Evolutionary conservation across 2,113 vertebrate species (phyloP).

Genomic region (Calypte anna): DNA sequence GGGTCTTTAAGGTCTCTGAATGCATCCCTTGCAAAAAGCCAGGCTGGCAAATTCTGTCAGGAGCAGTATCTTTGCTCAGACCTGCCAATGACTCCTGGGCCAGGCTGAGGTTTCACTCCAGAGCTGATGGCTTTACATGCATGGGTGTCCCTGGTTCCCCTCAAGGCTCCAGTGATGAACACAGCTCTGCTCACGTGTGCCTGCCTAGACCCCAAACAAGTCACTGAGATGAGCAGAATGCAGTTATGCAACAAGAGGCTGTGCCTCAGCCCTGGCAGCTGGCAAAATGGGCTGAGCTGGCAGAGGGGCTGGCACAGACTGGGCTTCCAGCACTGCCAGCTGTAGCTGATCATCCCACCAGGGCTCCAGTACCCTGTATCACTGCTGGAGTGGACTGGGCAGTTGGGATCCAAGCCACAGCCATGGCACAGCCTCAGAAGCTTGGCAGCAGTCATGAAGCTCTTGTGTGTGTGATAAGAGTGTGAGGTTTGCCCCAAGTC

Average conservation of each 20-base stretch:
- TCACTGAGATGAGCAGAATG: constrained; percentile 8
- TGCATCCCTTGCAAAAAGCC: background rate
- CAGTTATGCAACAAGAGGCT: background rate
- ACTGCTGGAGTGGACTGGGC: rapidly evolving
- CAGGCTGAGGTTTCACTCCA: constrained; percentile 9
- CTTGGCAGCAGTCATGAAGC: background rate
- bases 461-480: background rate
- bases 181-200: background rate
- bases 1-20: background rate
- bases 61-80: background rate
- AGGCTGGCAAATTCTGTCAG: constrained; percentile 4
- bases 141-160: constrained; percentile 46
- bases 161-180: background rate
- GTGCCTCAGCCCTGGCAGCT: background rate
- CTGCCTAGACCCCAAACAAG: constrained; percentile 15
- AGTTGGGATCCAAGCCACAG: background rate
- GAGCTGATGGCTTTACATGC: constrained; percentile 54
- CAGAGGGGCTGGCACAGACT: background rate
- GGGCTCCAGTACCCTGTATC: background rate
- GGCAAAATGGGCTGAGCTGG: background rate
- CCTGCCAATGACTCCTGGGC: constrained; percentile 38
- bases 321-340: rapidly evolving
- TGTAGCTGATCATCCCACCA: rapidly evolving
- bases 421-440: background rate
- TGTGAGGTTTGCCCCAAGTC: background rate